Evolutionary conservation across 1,140 invertebrate species (phyloP).

Genomic region (Elymnias hypermnestra): DNA sequence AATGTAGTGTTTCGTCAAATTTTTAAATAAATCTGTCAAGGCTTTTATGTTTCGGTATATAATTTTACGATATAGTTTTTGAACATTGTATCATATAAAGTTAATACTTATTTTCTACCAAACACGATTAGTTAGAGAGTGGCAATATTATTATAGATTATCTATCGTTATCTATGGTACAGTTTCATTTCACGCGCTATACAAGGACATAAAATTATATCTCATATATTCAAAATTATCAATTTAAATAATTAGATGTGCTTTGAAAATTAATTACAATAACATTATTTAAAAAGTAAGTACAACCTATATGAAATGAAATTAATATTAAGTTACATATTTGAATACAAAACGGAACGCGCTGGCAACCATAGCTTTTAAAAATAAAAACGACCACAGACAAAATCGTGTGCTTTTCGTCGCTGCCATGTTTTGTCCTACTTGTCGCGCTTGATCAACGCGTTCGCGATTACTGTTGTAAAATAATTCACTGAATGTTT

Average conservation of each 20-base stretch:
- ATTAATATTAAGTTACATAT: not conserved
- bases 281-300: no score
- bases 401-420: constrained; percentile 64
- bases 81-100: no score
- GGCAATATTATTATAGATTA: constrained; percentile 18
- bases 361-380: constrained; percentile 45
- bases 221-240: no score
- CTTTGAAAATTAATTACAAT: no score
- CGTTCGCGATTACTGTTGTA: constrained; percentile 64
- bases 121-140: no score
- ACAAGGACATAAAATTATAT: not conserved
- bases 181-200: constrained; percentile 20
- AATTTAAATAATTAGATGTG: no score
- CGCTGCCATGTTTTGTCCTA: constrained; percentile 76
- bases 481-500: constrained; percentile 69
- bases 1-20: no score
- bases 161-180: constrained; percentile 28
- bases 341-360: constrained; percentile 29
- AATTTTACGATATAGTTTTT: no score
- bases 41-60: no score
- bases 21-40: no score
- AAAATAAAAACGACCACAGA: constrained; percentile 63
- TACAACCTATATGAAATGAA: no score
- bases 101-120: not conserved
- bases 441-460: constrained; percentile 74